Evolutionary conservation across 2,888 invertebrate species (phyloP).

Genomic region (Syrphus vitripennis): DNA sequence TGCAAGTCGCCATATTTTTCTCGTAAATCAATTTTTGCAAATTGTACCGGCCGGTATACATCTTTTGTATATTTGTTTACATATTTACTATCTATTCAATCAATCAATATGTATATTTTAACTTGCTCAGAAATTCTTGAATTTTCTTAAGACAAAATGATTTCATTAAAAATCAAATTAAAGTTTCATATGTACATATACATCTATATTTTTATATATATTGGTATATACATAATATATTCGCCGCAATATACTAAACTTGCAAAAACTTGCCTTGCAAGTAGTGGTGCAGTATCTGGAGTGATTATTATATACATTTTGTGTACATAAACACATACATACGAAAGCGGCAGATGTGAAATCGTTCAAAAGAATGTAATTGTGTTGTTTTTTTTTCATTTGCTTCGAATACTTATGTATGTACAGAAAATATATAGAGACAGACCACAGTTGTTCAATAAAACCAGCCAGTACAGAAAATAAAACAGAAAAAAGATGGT

Average conservation of each 20-base stretch:
- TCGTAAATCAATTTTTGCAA: not conserved
- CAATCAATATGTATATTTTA: not conserved
- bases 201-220: not conserved
- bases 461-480: not conserved
- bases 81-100: not conserved
- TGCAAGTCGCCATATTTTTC: constrained; percentile 12
- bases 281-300: not conserved
- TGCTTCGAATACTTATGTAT: not conserved
- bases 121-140: not conserved
- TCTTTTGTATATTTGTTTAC: not conserved
- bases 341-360: not conserved
- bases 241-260: not conserved
- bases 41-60: constrained; percentile 3
- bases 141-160: not conserved
- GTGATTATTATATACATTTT: not conserved
- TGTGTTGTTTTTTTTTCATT: not conserved
- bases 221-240: not conserved
- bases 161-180: constrained; percentile 5
- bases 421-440: not conserved
- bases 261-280: not conserved
- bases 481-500: not conserved
- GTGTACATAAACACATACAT: not conserved
- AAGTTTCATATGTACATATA: not conserved
- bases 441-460: not conserved
- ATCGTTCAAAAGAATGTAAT: not conserved